Base-by-base conservation (phyloP, 1,140 invertebrate species). In the Sesamia nonagrioides region DNA sequence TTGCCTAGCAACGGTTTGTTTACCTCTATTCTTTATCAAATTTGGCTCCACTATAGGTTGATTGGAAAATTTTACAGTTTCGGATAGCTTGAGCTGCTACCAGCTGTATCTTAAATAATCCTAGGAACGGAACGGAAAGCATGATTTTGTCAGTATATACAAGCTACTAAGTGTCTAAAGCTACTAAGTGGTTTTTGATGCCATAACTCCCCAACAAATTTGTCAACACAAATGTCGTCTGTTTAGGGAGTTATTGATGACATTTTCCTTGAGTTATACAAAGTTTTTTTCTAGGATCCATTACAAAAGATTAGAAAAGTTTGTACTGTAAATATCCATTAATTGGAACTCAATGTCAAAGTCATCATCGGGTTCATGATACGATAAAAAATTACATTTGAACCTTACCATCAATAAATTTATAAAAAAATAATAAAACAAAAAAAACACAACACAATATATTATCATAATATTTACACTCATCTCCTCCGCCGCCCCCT, bases 401-500 rank as follows among this genome's bases (percentile, higher is more conserved):
- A 63, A 68, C 6, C 63, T 68, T 68, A 68, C 18, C 4, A 66
- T 58, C 45, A 54, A 11, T 15, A 48, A 42, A 45, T 33, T 18
- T 50, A 27, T 33, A 81, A 66, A 74, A 72, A 78, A 80, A 83
- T 17, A 85, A 82, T 78, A 82, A 54, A 82, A 77, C 80, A 40
- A 71, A 78, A 74, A 82, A 68, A 81, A 37, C 60, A 66, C 72
- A 75, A 75, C 17, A 79, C 78, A 54, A 61, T 58, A 68, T 82
- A 80, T 69, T 83, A 81, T 72, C 13, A 11, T 6, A 13, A 45
- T 50, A 79, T 71, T 88, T 88, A 83, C 75, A 78, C 83, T 88
- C 85, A 82, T 54, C 63, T 74, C 33, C 63, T 71, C 15, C 71
- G 33, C 27, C 68, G 37, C 48, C 80, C 72, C 21, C 35, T 40